Evolutionary conservation across 2,797 vertebrate genomes (phyloP), one percentile per base, ranked within the genome.

Genomic region (Epinephelus malabaricus): DNA sequence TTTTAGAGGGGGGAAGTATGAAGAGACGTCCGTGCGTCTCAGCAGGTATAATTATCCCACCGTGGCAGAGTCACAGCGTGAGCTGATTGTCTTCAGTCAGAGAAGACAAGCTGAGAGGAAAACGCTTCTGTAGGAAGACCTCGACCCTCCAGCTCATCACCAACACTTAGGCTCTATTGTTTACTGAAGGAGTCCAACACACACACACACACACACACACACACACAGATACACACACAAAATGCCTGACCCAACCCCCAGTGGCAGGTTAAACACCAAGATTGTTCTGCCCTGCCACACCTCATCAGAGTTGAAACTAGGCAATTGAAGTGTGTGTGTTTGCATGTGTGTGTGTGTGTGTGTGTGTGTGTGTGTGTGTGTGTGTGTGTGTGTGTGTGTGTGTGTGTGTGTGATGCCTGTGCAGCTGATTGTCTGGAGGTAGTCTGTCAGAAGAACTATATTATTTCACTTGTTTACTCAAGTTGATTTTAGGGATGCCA

Each of bases 211-310:
- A 54, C 40, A 59, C 55, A 63, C 38, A 72, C 19, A 23, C 61
- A 62, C 70, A 73, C 56, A 30, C 61, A 63, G 38, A 47, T 8
- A 60, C 50, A 58, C 63, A 38, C 23, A 68, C 55, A 69, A 21
- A 75, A 74, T 23, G 62, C 73, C 69, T 78, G 79, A 86, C 76
- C 86, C 67, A 82, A 69, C 85, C 81, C 83, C 87, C 81, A 34
- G 73, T 80, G 73, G 88, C 83, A 87, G 91, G 92, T 94, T 93
- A 93, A 95, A 94, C 88, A 84, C 84, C 67, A 81, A 78, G 59
- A 81, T 87, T 88, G 83, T 86, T 91, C 89, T 83, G 78, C 59
- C 71, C 66, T 70, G 81, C 73, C 81, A 78, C 73, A 82, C 82
- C 87, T 92, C 88, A 86, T 90, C 87, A 91, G 83, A 83, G 76